A percentile compares a stretch with the other conserved stretches of the same genome.
These are phyloP conservation scores for Chouioia cunea DNA, from an alignment of 2,888 invertebrate genomes.

Conservation along the genomic window DNA sequence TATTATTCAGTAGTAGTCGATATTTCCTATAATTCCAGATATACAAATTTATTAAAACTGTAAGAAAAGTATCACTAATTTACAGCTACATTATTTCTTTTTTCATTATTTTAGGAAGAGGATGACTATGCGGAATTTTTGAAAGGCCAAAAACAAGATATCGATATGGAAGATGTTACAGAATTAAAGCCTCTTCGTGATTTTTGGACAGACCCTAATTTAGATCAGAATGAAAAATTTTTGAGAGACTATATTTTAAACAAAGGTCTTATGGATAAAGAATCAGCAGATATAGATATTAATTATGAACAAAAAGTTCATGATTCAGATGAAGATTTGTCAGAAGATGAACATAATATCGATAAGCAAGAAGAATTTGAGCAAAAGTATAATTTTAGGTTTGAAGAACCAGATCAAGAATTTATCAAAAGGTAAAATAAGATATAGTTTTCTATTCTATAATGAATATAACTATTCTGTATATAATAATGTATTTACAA, in stretches of 20 bases:
- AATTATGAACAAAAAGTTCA: slow-evolving; percentile 58
- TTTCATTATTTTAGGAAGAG: slow-evolving; percentile 62
- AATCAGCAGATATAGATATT: slow-evolving; percentile 48
- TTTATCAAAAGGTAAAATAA: slow-evolving; percentile 73
- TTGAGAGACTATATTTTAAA: slow-evolving; percentile 93
- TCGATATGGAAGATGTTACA: slow-evolving; percentile 73
- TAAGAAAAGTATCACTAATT: neutral
- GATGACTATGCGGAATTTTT: slow-evolving; percentile 84
- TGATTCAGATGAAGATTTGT: slow-evolving; percentile 72
- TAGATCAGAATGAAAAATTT: slow-evolving; percentile 89
- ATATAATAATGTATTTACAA: slow-evolving; percentile 10
- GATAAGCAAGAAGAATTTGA: slow-evolving; percentile 92
- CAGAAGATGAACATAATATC: slow-evolving; percentile 84
- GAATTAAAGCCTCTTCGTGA: slow-evolving; percentile 83
- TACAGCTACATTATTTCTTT: neutral
- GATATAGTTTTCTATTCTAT: slow-evolving; percentile 7
- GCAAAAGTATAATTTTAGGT: slow-evolving; percentile 94
- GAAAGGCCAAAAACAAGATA: slow-evolving; percentile 77
- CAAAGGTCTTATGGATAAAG: slow-evolving; percentile 74
- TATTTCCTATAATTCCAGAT: neutral
- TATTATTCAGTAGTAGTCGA: slow-evolving; percentile 6
- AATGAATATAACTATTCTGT: slow-evolving; percentile 21
- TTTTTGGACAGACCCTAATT: slow-evolving; percentile 86
- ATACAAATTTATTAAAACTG: too few relatives aligned
- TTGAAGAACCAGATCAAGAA: slow-evolving; percentile 95